These are phyloP conservation scores for Rhadina sibilatrix DNA, from an alignment of 2,113 vertebrate genomes.

Conservation along the genomic window DNA sequence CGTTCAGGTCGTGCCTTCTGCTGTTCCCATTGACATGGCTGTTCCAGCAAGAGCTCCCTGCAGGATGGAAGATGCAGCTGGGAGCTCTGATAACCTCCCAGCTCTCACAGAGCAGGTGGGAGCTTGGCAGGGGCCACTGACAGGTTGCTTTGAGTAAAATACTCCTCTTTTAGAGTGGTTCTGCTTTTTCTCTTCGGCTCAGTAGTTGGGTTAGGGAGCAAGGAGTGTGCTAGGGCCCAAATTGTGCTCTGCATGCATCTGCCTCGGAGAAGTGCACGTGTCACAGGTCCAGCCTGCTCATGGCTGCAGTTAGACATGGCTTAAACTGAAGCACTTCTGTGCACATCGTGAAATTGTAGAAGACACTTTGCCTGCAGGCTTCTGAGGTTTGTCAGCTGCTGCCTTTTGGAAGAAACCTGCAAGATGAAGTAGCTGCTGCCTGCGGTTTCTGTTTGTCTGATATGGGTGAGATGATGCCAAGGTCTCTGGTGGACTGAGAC, in stretches of 20 bases:
- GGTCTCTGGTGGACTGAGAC: background rate
- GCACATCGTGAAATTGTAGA: background rate
- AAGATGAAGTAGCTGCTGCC: background rate
- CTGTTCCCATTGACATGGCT: background rate
- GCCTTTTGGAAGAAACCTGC: background rate
- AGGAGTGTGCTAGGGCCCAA: background rate
- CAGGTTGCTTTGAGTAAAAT: constrained; percentile 1
- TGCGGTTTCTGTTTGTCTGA: background rate
- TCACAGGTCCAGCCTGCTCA: background rate
- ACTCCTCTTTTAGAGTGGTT: background rate
- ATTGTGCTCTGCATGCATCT: background rate
- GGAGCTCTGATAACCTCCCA: background rate
- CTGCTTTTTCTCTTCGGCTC: background rate
- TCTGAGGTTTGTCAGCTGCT: background rate
- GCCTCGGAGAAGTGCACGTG: background rate
- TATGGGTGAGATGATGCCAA: background rate
- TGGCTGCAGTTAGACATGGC: background rate
- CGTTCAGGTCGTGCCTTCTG: background rate
- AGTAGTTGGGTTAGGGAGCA: background rate
- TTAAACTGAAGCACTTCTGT: background rate
- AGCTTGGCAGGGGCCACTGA: background rate
- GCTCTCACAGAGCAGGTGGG: background rate
- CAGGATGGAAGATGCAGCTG: background rate
- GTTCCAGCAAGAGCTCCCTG: background rate
- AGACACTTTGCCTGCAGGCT: background rate